A percentile compares a stretch with the other conserved stretches of the same genome.
Conservation (phyloP, 2,888 invertebrate genomes). For the Formica aserva region DNA sequence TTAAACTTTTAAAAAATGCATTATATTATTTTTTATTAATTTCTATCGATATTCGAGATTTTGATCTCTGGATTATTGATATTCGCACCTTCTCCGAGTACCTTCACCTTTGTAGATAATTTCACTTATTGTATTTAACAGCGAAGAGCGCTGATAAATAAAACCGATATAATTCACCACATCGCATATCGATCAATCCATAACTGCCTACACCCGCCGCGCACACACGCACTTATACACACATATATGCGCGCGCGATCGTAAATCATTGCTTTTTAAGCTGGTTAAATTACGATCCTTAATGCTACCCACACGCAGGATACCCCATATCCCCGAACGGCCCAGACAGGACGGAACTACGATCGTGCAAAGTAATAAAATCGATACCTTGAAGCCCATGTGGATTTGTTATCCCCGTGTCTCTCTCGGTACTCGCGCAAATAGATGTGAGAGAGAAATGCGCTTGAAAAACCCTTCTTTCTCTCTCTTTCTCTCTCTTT, state of each 20-base stretch:
- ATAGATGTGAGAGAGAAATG: constrained; percentile 39
- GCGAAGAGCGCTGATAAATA: not conserved
- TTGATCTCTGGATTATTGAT: not conserved
- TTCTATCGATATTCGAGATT: not conserved
- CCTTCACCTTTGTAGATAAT: not conserved
- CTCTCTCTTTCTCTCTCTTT: not conserved
- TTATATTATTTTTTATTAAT: not conserved
- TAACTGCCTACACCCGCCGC: not conserved
- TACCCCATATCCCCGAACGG: constrained; percentile 56
- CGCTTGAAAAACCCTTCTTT: constrained; percentile 33
- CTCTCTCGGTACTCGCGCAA: not conserved
- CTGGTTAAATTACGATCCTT: constrained; percentile 22
- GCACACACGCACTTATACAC: not conserved
- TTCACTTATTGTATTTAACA: not conserved
- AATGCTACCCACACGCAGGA: constrained; percentile 26
- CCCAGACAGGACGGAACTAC: constrained; percentile 46
- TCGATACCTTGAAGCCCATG: constrained; percentile 50
- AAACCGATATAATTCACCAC: constrained; percentile 26
- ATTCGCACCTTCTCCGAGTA: not conserved
- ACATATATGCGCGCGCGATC: not conserved
- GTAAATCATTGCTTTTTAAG: constrained; percentile 35
- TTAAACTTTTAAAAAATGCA: not conserved
- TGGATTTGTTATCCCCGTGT: not conserved
- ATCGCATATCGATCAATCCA: not conserved
- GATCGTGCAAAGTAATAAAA: constrained; percentile 64